Base-by-base conservation (phyloP, 2,113 vertebrate genomes). In the Megaleporinus macrocephalus region DNA sequence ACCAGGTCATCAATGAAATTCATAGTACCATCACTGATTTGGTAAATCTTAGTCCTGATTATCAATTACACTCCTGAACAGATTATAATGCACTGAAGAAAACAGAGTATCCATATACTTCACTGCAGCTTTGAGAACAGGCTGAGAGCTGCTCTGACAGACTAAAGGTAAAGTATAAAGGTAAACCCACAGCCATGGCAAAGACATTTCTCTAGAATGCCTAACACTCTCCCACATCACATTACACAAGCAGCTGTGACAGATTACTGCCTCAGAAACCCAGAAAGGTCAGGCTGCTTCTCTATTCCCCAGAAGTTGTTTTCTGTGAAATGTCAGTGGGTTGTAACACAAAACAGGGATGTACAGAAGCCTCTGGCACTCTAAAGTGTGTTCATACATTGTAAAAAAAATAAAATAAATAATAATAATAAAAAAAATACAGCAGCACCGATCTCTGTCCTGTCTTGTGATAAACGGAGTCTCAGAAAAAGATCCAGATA, bases 231-330 rank as follows among this genome's bases (percentile, higher is more conserved):
- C 30, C 77, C 55, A 15, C 24, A 26, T 20, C 11, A n/a, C 16
- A 66, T 66, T 51, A 68, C 13, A 33, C 27, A 79, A 22, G 20
- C 65, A 29, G 33, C 18, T 70, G 36, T 6, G 9, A 36, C 49
- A 27, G 24, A 49, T 16, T 29, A 26, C 33, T n/a, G 36, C 6
- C 5, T 27, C 16, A 83, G 27, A 47, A 30, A 5, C 36, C 15
- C 18, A 29, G 26, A 29, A 78, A 77, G 57, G 62, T 82, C 84
- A 89, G 88, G 15, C 0, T 76, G 92, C 16, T 6, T n/a, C n/a
- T 47, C 65, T 11, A n/a, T 51, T 82, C 27, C 10, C 4, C 0
- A 68, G 53, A 53, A n/a, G 16, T 27, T 18, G n/a, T 30, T 78
- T 33, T 16, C 53, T 65, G 55, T 26, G 75, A 78, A 78, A 83